Evolutionary conservation across 2,888 invertebrate species (phyloP), one percentile per base, ranked within the genome.

Genomic region (Caenorhabditis sp.): DNA sequence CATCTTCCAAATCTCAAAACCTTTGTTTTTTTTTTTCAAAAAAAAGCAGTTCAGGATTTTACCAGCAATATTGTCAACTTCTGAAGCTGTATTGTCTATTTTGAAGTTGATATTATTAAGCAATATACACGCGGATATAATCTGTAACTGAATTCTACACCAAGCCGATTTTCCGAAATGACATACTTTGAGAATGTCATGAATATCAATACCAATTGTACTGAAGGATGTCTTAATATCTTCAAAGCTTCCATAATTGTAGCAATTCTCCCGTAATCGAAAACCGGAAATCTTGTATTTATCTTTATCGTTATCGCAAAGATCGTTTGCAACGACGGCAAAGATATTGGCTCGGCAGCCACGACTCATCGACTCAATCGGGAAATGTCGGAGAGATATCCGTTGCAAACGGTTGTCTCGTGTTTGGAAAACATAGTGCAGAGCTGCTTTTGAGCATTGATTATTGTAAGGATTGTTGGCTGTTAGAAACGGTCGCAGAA

Each of bases 301-400:
- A 32, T 81, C 81, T 77, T 85, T 83, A 8, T 85, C 85, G 24
- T 44, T 20, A 13, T 85, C 85, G 28, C 56, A 71, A 61, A 85
- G 64, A 60, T 85, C 85, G 51, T 82, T 83, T 4, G 83, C 85
- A 9, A 85, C 77, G 51, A 85, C 74, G 3, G 85, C 85, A 53
- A 85, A 85, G 40, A 85, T 80, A 64, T 83, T 85, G 24, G 85
- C 85, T 24, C 82, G 62, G 47, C 85, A 82, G 8, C 82, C 82
- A 3, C 83, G 64, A 51, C 83, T 85, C 60, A 83, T 82, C 13
- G 85, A 76, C 55, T 85, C 83, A 13, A 85, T 76, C 2, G 83
- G 77, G 62, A 83, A 85, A 53, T 85, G 85, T 28, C 44, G 26
- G 6, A 83, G 58, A 1, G 60, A 24, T 24, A 85, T 72, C 26